These are phyloP conservation scores for Furcula furcula DNA, from an alignment of 2,888 invertebrate species.

Conservation along the genomic window DNA sequence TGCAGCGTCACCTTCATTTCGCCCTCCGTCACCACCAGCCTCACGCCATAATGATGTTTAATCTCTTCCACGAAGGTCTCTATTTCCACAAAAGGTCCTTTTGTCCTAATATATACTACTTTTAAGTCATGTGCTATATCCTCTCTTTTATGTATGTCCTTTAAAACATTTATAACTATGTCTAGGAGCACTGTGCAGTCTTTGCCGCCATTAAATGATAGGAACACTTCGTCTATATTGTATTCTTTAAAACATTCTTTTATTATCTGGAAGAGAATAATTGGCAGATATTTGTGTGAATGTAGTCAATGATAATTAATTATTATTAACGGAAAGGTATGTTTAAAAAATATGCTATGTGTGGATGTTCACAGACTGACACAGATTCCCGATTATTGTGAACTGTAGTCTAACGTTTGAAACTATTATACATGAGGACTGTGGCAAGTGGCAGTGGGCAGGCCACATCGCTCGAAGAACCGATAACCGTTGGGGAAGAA, in stretches of 20 bases:
- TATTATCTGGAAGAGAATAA: constrained; percentile 77
- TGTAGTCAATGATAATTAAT: too few relatives aligned
- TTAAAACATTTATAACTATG: constrained; percentile 52
- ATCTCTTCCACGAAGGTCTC: constrained; percentile 91
- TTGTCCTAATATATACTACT: constrained; percentile 90
- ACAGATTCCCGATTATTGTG: too few relatives aligned
- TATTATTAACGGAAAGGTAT: too few relatives aligned
- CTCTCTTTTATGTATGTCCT: constrained; percentile 45
- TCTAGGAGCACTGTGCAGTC: constrained; percentile 96
- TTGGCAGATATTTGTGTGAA: too few relatives aligned
- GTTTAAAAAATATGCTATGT: too few relatives aligned
- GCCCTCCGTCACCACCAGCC: constrained; percentile 85
- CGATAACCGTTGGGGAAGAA: too few relatives aligned
- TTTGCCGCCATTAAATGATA: constrained; percentile 99
- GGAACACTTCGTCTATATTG: constrained; percentile 88
- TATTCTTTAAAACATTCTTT: constrained; percentile 83
- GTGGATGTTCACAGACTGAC: too few relatives aligned
- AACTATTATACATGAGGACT: too few relatives aligned
- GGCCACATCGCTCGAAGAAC: too few relatives aligned
- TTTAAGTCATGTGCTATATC: constrained; percentile 75
- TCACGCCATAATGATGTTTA: constrained; percentile 86
- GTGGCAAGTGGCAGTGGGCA: too few relatives aligned
- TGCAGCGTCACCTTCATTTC: constrained; percentile 88
- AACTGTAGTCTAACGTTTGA: too few relatives aligned
- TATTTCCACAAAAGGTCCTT: constrained; percentile 92